Evolutionary conservation across 2,113 vertebrate species (phyloP).

Genomic region (Odobenus rosmarus): DNA sequence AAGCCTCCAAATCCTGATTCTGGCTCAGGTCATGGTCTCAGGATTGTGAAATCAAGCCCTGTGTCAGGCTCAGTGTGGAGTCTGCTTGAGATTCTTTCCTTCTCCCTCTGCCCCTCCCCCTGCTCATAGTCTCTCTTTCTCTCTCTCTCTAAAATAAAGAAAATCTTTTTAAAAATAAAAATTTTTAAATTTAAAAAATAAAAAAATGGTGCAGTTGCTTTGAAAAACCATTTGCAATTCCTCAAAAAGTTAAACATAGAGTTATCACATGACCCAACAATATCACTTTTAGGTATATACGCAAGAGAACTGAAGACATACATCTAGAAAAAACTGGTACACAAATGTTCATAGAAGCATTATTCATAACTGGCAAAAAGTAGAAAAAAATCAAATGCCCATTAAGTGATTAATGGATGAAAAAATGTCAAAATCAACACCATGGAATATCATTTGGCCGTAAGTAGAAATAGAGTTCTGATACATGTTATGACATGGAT

Average conservation of each 20-base stretch:
- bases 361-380: not conserved
- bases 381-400: not conserved
- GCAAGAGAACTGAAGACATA: not conserved
- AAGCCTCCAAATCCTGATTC: not conserved
- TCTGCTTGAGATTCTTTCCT: not conserved
- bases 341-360: not conserved
- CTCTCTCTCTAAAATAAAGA: not conserved
- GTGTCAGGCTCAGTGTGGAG: not conserved
- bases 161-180: not conserved
- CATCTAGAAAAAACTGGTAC: not conserved
- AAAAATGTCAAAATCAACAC: not conserved
- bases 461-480: not conserved
- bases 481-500: not conserved
- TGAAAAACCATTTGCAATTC: constrained; percentile 13
- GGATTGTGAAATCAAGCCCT: not conserved
- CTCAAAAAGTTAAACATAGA: not conserved
- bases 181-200: not conserved
- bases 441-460: not conserved
- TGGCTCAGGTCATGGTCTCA: not conserved
- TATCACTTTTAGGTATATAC: not conserved
- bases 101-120: not conserved
- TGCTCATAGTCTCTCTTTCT: not conserved
- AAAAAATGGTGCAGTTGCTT: not conserved
- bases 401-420: not conserved
- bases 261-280: not conserved